Evolutionary conservation across 2,797 vertebrate genomes (phyloP), one percentile per base, ranked within the genome.

Genomic region (Acanthurus lineatus): DNA sequence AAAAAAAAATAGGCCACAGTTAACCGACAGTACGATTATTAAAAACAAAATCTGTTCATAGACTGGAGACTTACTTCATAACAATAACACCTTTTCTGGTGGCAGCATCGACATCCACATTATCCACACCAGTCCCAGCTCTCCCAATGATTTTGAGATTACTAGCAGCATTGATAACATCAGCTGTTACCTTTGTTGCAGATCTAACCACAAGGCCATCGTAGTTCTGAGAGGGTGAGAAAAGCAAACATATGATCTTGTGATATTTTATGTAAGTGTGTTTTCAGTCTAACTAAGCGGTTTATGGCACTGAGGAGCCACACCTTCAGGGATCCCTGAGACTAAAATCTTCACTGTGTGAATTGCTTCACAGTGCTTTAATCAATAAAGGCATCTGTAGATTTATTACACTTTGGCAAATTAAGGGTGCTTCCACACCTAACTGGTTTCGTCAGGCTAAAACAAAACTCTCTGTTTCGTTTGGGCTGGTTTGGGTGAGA

Each of bases 121-220:
- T 99, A 93, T 99, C 98, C 75, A 99, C 97, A 0, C 98, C 98
- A 0, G 98, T 99, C 48, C 98, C 98, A 0, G 98, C 98, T 92
- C 98, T 95, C 62, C 98, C 98, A 71, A 99, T 96, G 84, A 99
- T 95, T 92, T 96, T 96, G 51, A 99, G 94, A 83, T 95, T 96
- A 76, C 91, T 71, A 0, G 96, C 97, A 0, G 96, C 97, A 4
- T 91, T 85, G 89, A 99, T 96, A 73, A 99, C 81, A 0, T 98
- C 97, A 0, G 96, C 95, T 0, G 97, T 98, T 9, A 99, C 98
- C 94, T 98, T 99, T 58, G 98, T 99, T 22, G 97, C 97, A 0
- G 98, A 99, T 82, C 98, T 96, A 25, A 99, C 97, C 0, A 99
- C 97, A 1, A 99, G 97, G 57, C 96, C 98, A 45, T 99, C 97